phyloP scores from a whole-genome alignment of 2,797 vertebrate species.

The Kryptopterus vitreolus region DNA sequence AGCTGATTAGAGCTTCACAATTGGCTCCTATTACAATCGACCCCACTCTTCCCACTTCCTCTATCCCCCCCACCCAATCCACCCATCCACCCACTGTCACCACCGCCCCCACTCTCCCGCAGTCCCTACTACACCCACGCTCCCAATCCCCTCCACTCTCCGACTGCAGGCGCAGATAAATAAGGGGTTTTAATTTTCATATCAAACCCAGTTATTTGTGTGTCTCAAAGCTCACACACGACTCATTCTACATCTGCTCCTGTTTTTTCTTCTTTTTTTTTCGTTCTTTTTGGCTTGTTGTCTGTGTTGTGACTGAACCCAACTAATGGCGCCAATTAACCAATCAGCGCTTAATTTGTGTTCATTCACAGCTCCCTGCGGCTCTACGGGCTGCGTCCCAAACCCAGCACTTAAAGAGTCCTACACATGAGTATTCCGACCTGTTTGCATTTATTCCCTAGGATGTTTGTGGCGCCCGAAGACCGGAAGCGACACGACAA shows the following conservation, averaged over 20 bases:
- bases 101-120: no score
- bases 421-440: neutral
- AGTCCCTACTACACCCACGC: no score
- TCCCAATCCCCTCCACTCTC: neutral
- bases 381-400: neutral
- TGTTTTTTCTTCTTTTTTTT: neutral
- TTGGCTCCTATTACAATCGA: neutral
- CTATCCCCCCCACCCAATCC: no score
- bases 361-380: conserved; percentile 15
- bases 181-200: conserved; percentile 1
- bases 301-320: conserved; percentile 34
- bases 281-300: neutral
- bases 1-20: neutral
- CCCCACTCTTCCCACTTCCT: neutral
- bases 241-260: conserved; percentile 6
- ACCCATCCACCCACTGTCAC: no score
- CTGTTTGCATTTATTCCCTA: neutral
- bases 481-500: neutral
- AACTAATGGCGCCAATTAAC: conserved; percentile 35
- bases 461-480: neutral
- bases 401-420: neutral
- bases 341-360: conserved; percentile 41
- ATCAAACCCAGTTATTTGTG: neutral
- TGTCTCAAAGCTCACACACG: neutral
- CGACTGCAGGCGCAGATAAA: neutral